phyloP scores from a whole-genome alignment of 92 coral and sea anemone species.

The Parazoanthus atlanticus region DNA sequence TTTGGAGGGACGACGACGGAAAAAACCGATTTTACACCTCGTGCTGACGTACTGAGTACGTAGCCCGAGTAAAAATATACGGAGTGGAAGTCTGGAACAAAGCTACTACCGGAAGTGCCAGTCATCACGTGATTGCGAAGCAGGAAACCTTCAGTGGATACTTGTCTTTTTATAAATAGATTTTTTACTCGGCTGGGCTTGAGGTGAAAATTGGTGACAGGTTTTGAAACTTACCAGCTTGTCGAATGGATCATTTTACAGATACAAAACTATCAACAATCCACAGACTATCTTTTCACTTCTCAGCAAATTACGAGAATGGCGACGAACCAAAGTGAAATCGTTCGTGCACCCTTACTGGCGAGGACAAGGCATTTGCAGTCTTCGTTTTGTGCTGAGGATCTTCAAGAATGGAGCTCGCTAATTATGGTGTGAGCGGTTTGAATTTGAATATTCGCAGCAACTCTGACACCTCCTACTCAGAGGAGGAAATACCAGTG shows the following conservation, averaged over 20 bases:
- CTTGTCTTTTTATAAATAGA: not conserved
- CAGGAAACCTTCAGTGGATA: constrained; percentile 12
- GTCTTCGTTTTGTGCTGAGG: not conserved
- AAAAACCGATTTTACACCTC: too few relatives aligned
- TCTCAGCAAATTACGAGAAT: not conserved
- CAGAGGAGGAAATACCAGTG: constrained; percentile 43
- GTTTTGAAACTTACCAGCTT: constrained; percentile 6
- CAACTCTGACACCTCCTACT: not conserved
- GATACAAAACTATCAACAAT: not conserved
- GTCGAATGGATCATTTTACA: constrained; percentile 19
- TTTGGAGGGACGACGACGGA: too few relatives aligned
- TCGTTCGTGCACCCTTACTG: not conserved
- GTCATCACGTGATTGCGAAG: constrained; percentile 15
- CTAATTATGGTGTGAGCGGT: constrained; percentile 16
- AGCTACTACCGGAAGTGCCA: not conserved
- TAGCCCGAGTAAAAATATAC: too few relatives aligned
- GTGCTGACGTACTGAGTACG: too few relatives aligned
- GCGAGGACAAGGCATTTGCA: not conserved
- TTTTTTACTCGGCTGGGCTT: not conserved
- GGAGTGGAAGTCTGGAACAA: too few relatives aligned
- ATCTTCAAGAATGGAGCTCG: constrained; percentile 20
- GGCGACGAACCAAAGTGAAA: not conserved
- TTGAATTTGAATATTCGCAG: constrained; percentile 24
- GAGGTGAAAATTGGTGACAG: not conserved
- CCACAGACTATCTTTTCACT: not conserved